Base-by-base conservation (phyloP, 2,888 invertebrate genomes). In the Plebejus anna region DNA sequence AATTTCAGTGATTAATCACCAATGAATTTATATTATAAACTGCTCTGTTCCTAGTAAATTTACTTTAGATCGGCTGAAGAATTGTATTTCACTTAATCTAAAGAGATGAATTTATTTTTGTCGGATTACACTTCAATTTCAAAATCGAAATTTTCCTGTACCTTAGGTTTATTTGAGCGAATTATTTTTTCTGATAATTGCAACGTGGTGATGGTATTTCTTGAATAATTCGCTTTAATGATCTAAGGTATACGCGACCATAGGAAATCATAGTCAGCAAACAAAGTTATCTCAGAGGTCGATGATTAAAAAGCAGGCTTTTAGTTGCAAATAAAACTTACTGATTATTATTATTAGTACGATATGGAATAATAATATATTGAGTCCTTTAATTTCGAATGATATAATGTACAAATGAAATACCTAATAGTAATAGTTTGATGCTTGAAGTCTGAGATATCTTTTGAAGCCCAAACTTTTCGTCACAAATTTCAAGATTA, bases 1-100 rank as follows among this genome's bases (percentile, higher is more conserved):
- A 92, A 91, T 88, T 92, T 90, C 91, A 91, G 92, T 93, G 92
- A 92, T 92, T 85, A 82, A 85, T 90, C 92, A 90, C 92, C 92
- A 92, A 93, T 92, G 92, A 92, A 90, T 88, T 89, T 88, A 87
- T 87, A 78, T 89, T 73, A 89, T 91, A 91, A 87, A 88, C 88
- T 88, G 84, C 84, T 83, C 86, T 89, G 93, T 93, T 93, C 92
- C 93, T 93, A 92, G 84, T 88, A 88, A 88, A 86, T 76, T 76
- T 76, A 76, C 85, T 84, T 87, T 81, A 85, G 87, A 85, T 84
- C 83, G 82, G 80, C 82, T 84, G 81, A 70, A 80, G 78, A 79
- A 78, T 85, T 90, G 85, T 85, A 81, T 84, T 90, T 90, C 87
- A 86, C 84, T 83, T 90, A 92, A 93, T 91, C 91, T 88, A 92